Conservation (phyloP, 2,888 invertebrate genomes). For the Tinea pellionella region DNA sequence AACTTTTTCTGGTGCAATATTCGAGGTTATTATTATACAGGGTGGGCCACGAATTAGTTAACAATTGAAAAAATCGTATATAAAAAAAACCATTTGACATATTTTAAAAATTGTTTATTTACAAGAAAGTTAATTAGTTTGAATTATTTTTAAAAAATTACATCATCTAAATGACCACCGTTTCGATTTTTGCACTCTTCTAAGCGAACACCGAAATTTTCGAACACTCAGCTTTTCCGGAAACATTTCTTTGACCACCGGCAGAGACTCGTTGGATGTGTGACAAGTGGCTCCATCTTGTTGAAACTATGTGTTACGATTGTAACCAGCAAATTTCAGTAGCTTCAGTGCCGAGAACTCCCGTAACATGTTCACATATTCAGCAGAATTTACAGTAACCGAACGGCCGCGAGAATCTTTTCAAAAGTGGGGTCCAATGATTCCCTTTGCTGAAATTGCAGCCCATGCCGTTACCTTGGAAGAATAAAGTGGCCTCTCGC, state of each 20-base stretch:
- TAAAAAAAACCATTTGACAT: conserved; percentile 3
- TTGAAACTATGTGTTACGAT: conserved; percentile 21
- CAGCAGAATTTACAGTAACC: conserved; percentile 20
- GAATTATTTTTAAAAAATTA: neutral
- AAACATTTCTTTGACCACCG: conserved; percentile 4
- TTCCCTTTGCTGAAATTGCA: conserved; percentile 11
- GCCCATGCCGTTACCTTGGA: conserved; percentile 16
- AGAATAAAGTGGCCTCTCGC: conserved; percentile 7
- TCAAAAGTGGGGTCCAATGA: conserved; percentile 15
- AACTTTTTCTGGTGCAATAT: too few species aligned
- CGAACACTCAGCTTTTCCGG: neutral
- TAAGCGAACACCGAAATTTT: too few species aligned
- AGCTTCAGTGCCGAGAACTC: conserved; percentile 20
- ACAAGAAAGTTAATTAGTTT: neutral
- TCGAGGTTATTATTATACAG: too few species aligned
- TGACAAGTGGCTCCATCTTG: conserved; percentile 16
- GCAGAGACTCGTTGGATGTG: neutral
- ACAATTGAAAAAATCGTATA: conserved; percentile 9
- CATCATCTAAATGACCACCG: neutral
- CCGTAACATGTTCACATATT: conserved; percentile 21
- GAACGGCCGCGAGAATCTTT: conserved; percentile 17
- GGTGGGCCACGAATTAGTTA: too few species aligned
- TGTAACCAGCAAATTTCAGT: conserved; percentile 16
- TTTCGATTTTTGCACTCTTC: too few species aligned
- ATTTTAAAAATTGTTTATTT: conserved; percentile 1